phyloP scores from a whole-genome alignment of 2,888 invertebrate species.

The Rhaphigaster nebulosa region DNA sequence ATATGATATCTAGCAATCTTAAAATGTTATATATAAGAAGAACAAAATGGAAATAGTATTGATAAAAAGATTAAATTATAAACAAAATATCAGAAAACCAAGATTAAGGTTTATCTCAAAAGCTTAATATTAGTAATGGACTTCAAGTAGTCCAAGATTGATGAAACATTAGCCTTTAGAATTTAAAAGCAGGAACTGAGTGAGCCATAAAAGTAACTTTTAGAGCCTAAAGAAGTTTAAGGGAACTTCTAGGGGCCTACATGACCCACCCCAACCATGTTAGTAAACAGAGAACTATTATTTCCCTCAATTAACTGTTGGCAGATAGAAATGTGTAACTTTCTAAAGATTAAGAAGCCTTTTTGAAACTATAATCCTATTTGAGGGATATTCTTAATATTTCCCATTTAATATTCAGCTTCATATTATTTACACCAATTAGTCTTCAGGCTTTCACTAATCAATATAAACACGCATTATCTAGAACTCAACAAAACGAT shows the following conservation, averaged over 20 bases:
- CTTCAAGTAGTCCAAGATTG: too few species aligned
- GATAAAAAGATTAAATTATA: background rate
- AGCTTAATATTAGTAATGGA: too few species aligned
- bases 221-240: background rate
- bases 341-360: background rate
- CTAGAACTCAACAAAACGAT: background rate
- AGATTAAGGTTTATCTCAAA: too few species aligned
- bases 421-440: background rate
- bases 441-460: background rate
- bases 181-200: background rate
- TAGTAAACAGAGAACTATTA: slow-evolving; percentile 36
- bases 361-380: background rate
- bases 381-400: background rate
- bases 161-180: background rate
- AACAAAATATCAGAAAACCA: too few species aligned
- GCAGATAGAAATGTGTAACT: background rate
- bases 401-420: background rate
- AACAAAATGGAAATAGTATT: too few species aligned
- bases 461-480: background rate
- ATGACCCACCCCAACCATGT: slow-evolving; percentile 46
- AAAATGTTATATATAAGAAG: too few species aligned
- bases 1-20: too few species aligned
- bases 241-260: background rate
- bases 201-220: background rate
- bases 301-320: background rate